phyloP scores from a whole-genome alignment of 2,888 invertebrate genomes.

The Hirtodrosophila confusa region DNA sequence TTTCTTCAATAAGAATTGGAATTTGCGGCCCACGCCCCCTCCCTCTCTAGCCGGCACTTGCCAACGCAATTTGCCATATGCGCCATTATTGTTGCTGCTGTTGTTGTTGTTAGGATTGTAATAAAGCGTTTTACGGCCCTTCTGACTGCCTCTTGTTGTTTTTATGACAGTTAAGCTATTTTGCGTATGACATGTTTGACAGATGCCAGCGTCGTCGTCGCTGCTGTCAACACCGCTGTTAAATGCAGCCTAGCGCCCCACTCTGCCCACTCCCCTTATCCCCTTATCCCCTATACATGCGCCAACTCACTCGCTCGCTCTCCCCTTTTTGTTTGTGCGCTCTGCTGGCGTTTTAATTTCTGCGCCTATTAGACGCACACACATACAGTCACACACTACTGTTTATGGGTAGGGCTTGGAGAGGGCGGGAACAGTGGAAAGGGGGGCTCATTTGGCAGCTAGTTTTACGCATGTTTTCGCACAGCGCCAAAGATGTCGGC shows the following conservation, averaged over 20 bases:
- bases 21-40: slow-evolving; percentile 9
- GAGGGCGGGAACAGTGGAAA: neutral
- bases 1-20: slow-evolving; percentile 39
- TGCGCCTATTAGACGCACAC: slow-evolving; percentile 40
- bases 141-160: slow-evolving; percentile 53
- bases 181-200: slow-evolving; percentile 80
- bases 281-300: neutral
- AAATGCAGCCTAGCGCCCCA: slow-evolving; percentile 53
- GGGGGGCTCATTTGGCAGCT: slow-evolving; percentile 50
- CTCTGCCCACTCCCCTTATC: neutral
- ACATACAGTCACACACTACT: slow-evolving; percentile 10
- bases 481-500: slow-evolving; percentile 69
- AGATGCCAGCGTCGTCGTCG: slow-evolving; percentile 60
- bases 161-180: slow-evolving; percentile 79
- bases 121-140: slow-evolving; percentile 74
- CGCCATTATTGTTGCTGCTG: slow-evolving; percentile 9
- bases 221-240: slow-evolving; percentile 69
- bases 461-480: slow-evolving; percentile 80
- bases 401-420: neutral
- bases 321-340: slow-evolving; percentile 23
- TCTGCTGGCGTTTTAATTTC: slow-evolving; percentile 66
- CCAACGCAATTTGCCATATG: slow-evolving; percentile 64
- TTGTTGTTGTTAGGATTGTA: slow-evolving; percentile 45
- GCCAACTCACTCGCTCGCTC: no score
- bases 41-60: slow-evolving; percentile 45